Percentiles rank a stretch among this genome's conserved stretches.
These are phyloP conservation scores for Paradoxurus hermaphroditus DNA, from an alignment of 2,113 vertebrate species.

Conservation along the genomic window DNA sequence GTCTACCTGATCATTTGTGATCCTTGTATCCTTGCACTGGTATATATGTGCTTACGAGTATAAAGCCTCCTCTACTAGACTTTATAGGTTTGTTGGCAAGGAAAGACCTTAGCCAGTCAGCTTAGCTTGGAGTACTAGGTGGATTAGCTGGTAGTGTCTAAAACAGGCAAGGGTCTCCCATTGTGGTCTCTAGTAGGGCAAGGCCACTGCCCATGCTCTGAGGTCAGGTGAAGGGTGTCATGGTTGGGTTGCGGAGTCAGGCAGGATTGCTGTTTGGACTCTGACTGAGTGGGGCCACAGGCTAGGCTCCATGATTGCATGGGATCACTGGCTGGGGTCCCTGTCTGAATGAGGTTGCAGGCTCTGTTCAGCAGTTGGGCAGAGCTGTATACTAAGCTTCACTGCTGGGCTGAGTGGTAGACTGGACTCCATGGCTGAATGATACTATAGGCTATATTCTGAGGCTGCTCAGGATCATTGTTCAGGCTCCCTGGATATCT, in stretches of 20 bases:
- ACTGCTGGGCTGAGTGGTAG: neutral
- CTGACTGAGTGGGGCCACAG: neutral
- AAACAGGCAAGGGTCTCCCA: neutral
- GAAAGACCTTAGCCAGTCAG: neutral
- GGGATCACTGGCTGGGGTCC: neutral
- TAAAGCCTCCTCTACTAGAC: neutral
- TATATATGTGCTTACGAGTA: neutral
- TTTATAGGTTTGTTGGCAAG: neutral
- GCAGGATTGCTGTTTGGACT: neutral
- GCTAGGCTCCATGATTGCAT: neutral
- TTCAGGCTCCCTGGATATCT: neutral
- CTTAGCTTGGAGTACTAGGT: neutral
- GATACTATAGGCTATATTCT: neutral
- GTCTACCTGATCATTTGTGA: neutral
- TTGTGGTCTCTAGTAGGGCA: neutral
- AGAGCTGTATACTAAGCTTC: neutral
- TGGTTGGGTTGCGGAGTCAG: neutral
- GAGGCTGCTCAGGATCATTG: neutral
- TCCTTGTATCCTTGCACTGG: neutral
- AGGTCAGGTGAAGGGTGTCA: neutral
- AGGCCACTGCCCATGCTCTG: neutral
- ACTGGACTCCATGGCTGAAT: neutral
- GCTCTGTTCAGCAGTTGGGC: neutral
- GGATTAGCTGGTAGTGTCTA: neutral
- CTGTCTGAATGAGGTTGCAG: neutral